Evolutionary conservation across 2,888 invertebrate genomes (phyloP).

Genomic region (Brenthis daphne): DNA sequence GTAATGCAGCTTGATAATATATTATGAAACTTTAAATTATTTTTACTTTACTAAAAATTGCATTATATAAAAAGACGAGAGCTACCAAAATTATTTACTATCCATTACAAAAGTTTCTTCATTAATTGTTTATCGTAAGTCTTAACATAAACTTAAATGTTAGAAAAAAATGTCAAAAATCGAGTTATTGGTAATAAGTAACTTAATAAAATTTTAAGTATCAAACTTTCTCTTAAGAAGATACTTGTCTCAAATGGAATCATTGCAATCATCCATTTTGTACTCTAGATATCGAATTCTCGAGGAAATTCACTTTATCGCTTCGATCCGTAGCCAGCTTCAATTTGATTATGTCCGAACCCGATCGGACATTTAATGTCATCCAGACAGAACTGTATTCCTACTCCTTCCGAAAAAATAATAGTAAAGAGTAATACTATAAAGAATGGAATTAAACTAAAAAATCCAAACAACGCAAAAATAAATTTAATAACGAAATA

Average conservation of each 20-base stretch:
- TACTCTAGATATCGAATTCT: slow-evolving; percentile 27
- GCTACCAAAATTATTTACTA: neutral
- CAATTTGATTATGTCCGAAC: slow-evolving; percentile 42
- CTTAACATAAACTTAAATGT: neutral
- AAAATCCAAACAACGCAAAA: too few species aligned
- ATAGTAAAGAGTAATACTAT: neutral
- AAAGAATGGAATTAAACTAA: neutral
- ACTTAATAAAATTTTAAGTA: neutral
- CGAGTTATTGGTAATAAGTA: neutral
- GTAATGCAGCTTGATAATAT: too few species aligned
- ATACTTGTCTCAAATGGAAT: neutral
- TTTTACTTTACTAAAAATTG: too few species aligned
- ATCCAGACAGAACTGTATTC: neutral
- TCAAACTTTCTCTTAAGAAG: neutral
- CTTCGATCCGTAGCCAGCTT: slow-evolving; percentile 29
- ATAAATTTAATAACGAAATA: too few species aligned
- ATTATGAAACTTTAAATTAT: too few species aligned
- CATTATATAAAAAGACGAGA: too few species aligned
- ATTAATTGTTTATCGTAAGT: neutral
- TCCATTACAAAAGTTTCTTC: neutral
- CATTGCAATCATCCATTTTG: slow-evolving; percentile 14
- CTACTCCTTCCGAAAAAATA: neutral
- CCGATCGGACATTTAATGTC: slow-evolving; percentile 42
- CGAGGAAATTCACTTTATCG: slow-evolving; percentile 44
- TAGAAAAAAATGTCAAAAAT: too few species aligned